A percentile compares a stretch with the other conserved stretches of the same genome.
Conservation (phyloP, 1,140 invertebrate species). For the Thrips palmi region DNA sequence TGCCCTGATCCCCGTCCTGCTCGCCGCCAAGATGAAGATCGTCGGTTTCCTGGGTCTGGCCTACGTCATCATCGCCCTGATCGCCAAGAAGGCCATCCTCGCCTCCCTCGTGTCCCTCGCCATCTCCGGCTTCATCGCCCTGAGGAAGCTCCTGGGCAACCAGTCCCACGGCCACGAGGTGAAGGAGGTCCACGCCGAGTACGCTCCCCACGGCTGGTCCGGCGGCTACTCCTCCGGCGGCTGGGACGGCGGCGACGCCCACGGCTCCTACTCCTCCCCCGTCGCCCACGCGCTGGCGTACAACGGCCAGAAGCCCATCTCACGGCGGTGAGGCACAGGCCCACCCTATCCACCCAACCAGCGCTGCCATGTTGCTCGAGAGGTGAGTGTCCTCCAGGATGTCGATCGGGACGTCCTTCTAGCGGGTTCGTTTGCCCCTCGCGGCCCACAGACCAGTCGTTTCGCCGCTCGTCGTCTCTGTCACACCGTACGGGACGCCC, state of each 20-base stretch:
- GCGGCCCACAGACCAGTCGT: no score
- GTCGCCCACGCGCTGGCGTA: slow-evolving; percentile 20
- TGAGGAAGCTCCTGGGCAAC: slow-evolving; percentile 27
- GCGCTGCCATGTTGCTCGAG: no score
- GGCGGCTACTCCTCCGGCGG: slow-evolving; percentile 15
- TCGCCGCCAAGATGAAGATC: slow-evolving; percentile 39
- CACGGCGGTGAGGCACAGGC: no score
- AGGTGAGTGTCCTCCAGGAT: no score
- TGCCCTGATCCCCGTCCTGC: slow-evolving; percentile 33
- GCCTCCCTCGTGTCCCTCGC: slow-evolving; percentile 38
- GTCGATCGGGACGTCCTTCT: no score
- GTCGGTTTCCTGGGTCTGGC: slow-evolving; percentile 31
- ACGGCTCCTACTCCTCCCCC: slow-evolving; percentile 19
- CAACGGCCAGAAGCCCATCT: slow-evolving; percentile 18
- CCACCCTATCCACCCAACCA: no score
- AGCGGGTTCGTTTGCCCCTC: no score
- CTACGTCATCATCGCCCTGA: slow-evolving; percentile 35
- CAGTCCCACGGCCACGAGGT: slow-evolving; percentile 20
- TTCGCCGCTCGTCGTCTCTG: no score
- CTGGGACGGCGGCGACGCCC: slow-evolving; percentile 17
- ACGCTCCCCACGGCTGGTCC: slow-evolving; percentile 13
- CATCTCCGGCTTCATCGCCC: slow-evolving; percentile 35
- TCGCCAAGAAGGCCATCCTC: slow-evolving; percentile 46
- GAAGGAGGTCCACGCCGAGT: not conserved
- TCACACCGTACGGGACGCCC: no score